Evolutionary conservation across 2,888 invertebrate genomes (phyloP), one percentile per base, ranked within the genome.

Genomic region (Pyrochroa serraticornis): DNA sequence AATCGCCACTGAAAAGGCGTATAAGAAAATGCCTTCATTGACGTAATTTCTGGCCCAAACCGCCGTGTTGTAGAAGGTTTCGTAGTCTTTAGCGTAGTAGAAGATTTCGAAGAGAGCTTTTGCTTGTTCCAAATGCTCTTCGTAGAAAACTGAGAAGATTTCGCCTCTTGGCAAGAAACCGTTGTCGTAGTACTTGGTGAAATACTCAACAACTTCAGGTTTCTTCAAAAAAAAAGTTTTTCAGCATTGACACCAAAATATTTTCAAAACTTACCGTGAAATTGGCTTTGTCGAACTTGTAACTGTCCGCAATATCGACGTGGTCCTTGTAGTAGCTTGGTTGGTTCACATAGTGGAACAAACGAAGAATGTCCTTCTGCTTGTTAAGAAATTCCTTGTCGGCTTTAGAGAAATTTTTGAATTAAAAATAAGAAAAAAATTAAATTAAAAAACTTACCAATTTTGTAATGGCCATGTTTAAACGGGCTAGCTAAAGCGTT

Each of bases 21-120:
- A 87, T 38, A 87, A 81, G 75, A 85, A 91, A 71, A 90, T 81
- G 49, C 84, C 85, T 76, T 89, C 88, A 75, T 91, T 92, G 57
- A 89, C 78, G 62, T 84, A 79, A 50, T 86, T 80, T 51, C 90
- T 87, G 14, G 89, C 83, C 82, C 86, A 89, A 34, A 85, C 84
- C 34, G 88, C 89, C 7, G 87, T 86, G 65, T 85, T 84, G 75
- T 84, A 83, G 80, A 92, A 89, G 33, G 87, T 87, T 14, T 85
- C 82, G 75, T 84, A 90, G 73, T 89, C 86, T 75, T 88, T 88
- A 64, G 90, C 88, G 54, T 86, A 85, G 79, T 83, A 84, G 64
- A 92, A 82, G 50, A 88, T 80, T 71, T 88, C 84, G 79, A 87
- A 88, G 13, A 91, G 77, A 5, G 85, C 84, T 3, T 83, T 73